phyloP scores from a whole-genome alignment of 2,797 vertebrate species.

The Acipenser oxyrinchus region DNA sequence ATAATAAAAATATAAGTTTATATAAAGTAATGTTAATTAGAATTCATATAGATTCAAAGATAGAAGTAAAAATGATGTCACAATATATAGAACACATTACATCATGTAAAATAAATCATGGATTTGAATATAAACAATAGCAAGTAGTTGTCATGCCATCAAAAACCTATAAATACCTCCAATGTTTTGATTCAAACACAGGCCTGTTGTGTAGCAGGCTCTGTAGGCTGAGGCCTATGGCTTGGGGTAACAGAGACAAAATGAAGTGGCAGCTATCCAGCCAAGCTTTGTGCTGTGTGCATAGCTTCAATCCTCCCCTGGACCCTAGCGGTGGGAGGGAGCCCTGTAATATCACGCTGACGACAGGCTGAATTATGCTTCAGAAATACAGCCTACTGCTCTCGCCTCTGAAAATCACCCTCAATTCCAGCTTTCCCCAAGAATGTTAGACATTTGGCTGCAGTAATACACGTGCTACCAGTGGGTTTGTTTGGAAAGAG shows the following conservation, averaged over 20 bases:
- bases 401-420: not conserved
- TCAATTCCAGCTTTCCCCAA: slow-evolving; percentile 1
- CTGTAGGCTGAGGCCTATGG: slow-evolving; percentile 5
- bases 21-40: too few relatives aligned
- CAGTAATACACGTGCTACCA: not conserved
- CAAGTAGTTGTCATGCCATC: too few relatives aligned
- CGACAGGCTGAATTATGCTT: not conserved
- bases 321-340: not conserved
- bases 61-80: too few relatives aligned
- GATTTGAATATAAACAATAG: too few relatives aligned
- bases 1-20: too few relatives aligned
- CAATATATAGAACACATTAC: too few relatives aligned
- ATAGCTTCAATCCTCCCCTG: not conserved
- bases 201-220: slow-evolving; percentile 9
- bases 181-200: too few relatives aligned
- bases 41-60: too few relatives aligned
- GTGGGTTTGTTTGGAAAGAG: slow-evolving; percentile 10
- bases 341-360: not conserved
- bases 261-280: slow-evolving; percentile 16
- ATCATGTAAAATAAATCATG: too few relatives aligned
- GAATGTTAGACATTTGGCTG: slow-evolving; percentile 1
- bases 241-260: slow-evolving; percentile 11
- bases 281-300: not conserved
- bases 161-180: too few relatives aligned
- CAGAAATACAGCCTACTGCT: not conserved